These are phyloP conservation scores for Drosophila erecta DNA, from an alignment of 1,140 invertebrate genomes.

Conservation along the genomic window DNA sequence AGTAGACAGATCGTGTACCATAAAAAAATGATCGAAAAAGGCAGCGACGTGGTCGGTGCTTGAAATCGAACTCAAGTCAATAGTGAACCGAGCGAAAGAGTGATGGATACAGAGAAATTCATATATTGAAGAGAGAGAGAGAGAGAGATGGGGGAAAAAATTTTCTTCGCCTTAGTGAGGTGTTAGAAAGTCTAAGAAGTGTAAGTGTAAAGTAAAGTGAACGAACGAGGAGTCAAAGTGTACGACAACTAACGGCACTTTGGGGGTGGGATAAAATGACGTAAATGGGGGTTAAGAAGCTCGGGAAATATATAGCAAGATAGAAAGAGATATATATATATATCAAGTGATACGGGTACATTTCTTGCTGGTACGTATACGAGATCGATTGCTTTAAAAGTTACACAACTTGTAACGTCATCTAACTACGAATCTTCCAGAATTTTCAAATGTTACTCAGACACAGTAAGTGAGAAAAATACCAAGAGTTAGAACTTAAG, in stretches of 20 bases:
- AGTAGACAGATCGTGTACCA: conserved; percentile 4
- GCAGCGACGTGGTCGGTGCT: conserved; percentile 18
- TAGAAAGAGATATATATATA: conserved; percentile 10
- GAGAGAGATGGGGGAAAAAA: conserved; percentile 6
- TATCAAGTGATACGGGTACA: conserved; percentile 41
- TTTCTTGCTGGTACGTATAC: conserved; percentile 44
- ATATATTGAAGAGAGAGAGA: conserved; percentile 2
- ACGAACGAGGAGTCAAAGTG: conserved; percentile 51
- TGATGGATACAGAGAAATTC: conserved; percentile 13
- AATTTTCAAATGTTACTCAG: conserved; percentile 50
- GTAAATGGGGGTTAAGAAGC: conserved; percentile 8
- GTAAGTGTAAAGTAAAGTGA: conserved; percentile 41
- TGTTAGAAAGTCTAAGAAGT: not conserved
- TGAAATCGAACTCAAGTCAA: conserved; percentile 12
- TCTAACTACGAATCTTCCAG: conserved; percentile 50
- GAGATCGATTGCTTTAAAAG: conserved; percentile 54
- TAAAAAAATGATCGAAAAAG: conserved; percentile 2
- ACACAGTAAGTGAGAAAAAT: conserved; percentile 37
- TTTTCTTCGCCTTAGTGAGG: conserved; percentile 4
- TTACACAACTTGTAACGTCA: conserved; percentile 48
- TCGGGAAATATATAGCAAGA: conserved; percentile 20
- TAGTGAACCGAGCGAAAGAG: conserved; percentile 16
- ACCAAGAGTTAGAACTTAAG: conserved; percentile 38
- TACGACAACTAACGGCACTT: conserved; percentile 52
- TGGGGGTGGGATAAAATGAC: conserved; percentile 21